A percentile compares a stretch with the other conserved stretches of the same genome.
Conservation (phyloP, 1,140 invertebrate species). For the Philopotamus ludificatus region DNA sequence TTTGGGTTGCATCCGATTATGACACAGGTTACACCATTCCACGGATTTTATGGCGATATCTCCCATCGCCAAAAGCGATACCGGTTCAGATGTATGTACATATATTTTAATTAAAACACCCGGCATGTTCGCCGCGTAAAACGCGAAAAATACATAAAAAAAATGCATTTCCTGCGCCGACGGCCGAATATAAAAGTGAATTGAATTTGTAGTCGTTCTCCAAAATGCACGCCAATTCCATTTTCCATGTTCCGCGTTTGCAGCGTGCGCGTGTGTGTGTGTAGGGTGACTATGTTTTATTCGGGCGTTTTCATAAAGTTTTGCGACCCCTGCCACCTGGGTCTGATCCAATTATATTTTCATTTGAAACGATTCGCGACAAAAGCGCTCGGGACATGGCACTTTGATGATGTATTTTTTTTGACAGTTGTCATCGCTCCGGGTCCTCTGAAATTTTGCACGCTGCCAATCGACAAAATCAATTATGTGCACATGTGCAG, state of each 20-base stretch:
- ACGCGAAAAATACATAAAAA: too few species aligned
- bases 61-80: too few species aligned
- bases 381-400: slow-evolving; percentile 34
- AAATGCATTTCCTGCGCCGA: background rate
- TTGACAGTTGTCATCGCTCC: background rate
- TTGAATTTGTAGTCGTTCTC: slow-evolving; percentile 40
- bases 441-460: too few species aligned
- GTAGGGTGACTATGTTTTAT: slow-evolving; percentile 24
- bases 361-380: slow-evolving; percentile 35
- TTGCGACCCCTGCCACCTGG: slow-evolving; percentile 31
- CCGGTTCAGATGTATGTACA: too few species aligned
- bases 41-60: too few species aligned
- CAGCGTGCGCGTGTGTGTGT: slow-evolving; percentile 15
- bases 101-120: too few species aligned
- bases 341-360: slow-evolving; percentile 42
- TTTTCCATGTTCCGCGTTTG: slow-evolving; percentile 39
- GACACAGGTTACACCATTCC: too few species aligned
- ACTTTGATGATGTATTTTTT: slow-evolving; percentile 17
- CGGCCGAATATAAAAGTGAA: slow-evolving; percentile 40
- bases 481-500: too few species aligned
- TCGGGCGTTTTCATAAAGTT: slow-evolving; percentile 36
- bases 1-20: too few species aligned
- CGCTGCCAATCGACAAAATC: too few species aligned
- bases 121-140: too few species aligned
- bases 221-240: slow-evolving; percentile 38